Base-by-base conservation (phyloP, 2,113 vertebrate species). In the Chaetura pelagica region DNA sequence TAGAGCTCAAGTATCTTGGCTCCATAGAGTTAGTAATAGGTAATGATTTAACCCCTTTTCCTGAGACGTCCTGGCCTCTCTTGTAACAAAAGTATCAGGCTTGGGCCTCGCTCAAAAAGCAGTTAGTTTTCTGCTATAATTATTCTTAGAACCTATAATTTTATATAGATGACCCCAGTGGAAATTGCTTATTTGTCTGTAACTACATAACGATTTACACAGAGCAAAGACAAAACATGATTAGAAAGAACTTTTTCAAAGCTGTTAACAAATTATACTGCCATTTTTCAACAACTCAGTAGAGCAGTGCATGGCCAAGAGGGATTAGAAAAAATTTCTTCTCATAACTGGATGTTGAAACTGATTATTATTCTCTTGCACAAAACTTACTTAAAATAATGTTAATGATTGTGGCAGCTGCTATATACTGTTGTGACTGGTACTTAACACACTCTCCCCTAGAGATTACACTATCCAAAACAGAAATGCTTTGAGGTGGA, bases 161-260 rank as follows among this genome's bases (percentile, higher is more conserved):
- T 76, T 34, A 44, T 67, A 62, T 40, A 52, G 26, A 48, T 5
- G 1, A 19, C 4, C 57, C 20, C 23, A 42, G 27, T 55, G 63
- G 75, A 63, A 91, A 72, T 55, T 5, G 3, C 7, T 46, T 86
- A 68, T 88, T 88, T 75, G 10, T 54, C 29, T 48, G 15, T 49
- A 84, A 32, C 49, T 55, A 32, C 19, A 62, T 61, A 23, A 73
- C 4, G 62, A 44, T 85, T 69, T 79, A 59, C 9, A 20, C 27
- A 66, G 13, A 38, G 9, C 29, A 59, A 89, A 80, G 34, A n/a
- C 5, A 58, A 54, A 87, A 59, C 4, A 32, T 40, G 12, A 77
- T 85, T 71, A 90, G 44, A 3, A 82, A 82, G 29, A 78, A 71
- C 24, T 42, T 90, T 85, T 92, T 72, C 44, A 68, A 92, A 90